phyloP scores from a whole-genome alignment of 2,113 vertebrate genomes.

The Cryptoleucopteryx plumbea region DNA sequence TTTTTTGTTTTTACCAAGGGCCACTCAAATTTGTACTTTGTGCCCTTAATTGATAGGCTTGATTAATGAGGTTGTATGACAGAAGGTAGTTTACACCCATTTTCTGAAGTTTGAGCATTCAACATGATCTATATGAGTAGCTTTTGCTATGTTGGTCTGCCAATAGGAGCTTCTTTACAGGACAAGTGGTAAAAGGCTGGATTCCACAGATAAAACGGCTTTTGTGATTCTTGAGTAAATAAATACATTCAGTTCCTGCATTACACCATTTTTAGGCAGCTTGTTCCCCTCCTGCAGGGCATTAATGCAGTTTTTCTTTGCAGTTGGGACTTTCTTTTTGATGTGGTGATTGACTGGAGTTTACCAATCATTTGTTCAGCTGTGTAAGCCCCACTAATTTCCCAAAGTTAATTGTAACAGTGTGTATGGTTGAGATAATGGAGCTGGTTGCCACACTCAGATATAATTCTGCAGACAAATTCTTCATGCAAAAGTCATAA shows the following conservation, averaged over 20 bases:
- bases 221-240: not conserved
- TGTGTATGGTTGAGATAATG: slow-evolving; percentile 28
- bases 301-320: slow-evolving; percentile 17
- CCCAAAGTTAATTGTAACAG: slow-evolving; percentile 4
- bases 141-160: not conserved
- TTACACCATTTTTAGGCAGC: not conserved
- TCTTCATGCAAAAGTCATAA: slow-evolving; percentile 29
- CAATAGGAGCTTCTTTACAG: not conserved
- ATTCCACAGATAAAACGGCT: not conserved
- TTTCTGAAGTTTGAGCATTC: not conserved
- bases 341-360: slow-evolving; percentile 4
- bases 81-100: not conserved
- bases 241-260: not conserved
- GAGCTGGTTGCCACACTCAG: not conserved
- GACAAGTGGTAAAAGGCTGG: not conserved
- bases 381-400: slow-evolving; percentile 29
- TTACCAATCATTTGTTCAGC: slow-evolving; percentile 29
- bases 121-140: not conserved
- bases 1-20: not conserved
- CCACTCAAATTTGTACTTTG: not conserved
- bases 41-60: not conserved
- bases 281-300: not conserved
- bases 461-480: slow-evolving; percentile 51
- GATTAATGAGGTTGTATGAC: not conserved
- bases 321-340: not conserved